These are phyloP conservation scores for Dunckerocampus dactyliophorus DNA, from an alignment of 2,113 vertebrate species.

Conservation along the genomic window DNA sequence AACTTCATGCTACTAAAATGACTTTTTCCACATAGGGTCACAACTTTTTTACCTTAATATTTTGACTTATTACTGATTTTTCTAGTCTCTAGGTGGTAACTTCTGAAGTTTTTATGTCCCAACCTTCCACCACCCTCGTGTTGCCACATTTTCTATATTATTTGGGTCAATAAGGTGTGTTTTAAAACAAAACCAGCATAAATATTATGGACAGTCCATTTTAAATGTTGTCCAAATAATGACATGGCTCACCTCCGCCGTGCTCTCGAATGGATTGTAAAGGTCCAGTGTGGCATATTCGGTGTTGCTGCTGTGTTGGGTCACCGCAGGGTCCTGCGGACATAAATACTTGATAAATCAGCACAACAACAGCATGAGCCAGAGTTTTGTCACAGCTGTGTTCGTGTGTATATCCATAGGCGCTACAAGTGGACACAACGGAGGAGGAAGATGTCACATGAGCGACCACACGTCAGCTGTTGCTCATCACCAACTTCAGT, in stretches of 20 bases:
- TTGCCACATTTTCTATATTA: too few relatives aligned
- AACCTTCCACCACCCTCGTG: too few relatives aligned
- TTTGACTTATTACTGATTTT: too few relatives aligned
- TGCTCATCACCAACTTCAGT: conserved; percentile 11
- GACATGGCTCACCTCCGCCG: conserved; percentile 61
- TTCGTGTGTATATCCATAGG: neutral
- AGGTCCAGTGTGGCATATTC: conserved; percentile 85
- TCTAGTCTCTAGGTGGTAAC: too few relatives aligned
- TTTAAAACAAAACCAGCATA: too few relatives aligned
- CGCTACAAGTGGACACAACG: conserved; percentile 26
- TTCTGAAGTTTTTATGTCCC: too few relatives aligned
- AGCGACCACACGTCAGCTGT: conserved; percentile 43
- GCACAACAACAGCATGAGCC: neutral
- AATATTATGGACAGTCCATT: neutral
- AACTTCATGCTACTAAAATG: too few relatives aligned
- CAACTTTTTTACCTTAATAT: too few relatives aligned
- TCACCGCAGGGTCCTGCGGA: conserved; percentile 82
- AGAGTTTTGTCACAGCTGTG: too few relatives aligned
- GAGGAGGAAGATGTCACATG: conserved; percentile 55
- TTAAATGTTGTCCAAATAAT: too few relatives aligned
- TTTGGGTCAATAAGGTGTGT: too few relatives aligned
- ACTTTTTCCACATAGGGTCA: too few relatives aligned
- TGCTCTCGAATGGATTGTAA: conserved; percentile 89
- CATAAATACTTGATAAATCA: neutral
- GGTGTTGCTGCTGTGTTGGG: conserved; percentile 77